A percentile compares a stretch with the other conserved stretches of the same genome.
These are phyloP conservation scores for Notechis scutatus DNA, from an alignment of 2,113 vertebrate species.

Conservation along the genomic window DNA sequence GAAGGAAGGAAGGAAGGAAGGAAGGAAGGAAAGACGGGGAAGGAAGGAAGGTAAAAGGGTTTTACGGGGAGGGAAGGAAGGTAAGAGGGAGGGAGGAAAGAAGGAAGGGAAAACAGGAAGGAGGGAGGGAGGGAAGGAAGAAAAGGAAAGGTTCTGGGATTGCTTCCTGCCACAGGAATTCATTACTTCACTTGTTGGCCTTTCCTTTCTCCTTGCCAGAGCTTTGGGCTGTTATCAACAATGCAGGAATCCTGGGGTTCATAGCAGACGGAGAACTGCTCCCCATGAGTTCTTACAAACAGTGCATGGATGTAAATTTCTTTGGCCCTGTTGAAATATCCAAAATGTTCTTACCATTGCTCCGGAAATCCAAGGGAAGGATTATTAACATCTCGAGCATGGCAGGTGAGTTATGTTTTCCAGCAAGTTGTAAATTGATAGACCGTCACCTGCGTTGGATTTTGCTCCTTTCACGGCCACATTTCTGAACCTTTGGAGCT, in stretches of 20 bases:
- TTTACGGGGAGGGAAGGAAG: accelerated
- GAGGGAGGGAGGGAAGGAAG: too few relatives aligned
- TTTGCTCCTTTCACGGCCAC: too few relatives aligned
- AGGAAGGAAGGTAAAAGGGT: too few relatives aligned
- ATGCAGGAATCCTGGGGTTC: conserved; percentile 76
- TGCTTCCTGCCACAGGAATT: not conserved
- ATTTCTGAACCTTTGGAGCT: not conserved
- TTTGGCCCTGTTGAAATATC: conserved; percentile 77
- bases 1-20: too few relatives aligned
- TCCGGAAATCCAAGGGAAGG: conserved; percentile 77
- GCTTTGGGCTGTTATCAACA: conserved; percentile 87
- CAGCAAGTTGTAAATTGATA: not conserved
- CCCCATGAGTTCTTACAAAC: conserved; percentile 67
- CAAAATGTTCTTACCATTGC: conserved; percentile 79
- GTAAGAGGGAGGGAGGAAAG: too few relatives aligned
- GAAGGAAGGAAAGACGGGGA: too few relatives aligned
- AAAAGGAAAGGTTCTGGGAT: not conserved
- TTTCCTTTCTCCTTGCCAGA: conserved; percentile 64
- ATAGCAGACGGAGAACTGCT: conserved; percentile 73
- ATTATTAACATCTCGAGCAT: conserved; percentile 82
- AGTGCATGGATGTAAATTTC: conserved; percentile 84
- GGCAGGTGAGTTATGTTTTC: conserved; percentile 70
- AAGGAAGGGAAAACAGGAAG: too few relatives aligned
- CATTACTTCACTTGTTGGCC: not conserved
- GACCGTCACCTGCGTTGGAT: not conserved